phyloP scores from a whole-genome alignment of 2,888 invertebrate genomes.

The Drosophila niveifrons region DNA sequence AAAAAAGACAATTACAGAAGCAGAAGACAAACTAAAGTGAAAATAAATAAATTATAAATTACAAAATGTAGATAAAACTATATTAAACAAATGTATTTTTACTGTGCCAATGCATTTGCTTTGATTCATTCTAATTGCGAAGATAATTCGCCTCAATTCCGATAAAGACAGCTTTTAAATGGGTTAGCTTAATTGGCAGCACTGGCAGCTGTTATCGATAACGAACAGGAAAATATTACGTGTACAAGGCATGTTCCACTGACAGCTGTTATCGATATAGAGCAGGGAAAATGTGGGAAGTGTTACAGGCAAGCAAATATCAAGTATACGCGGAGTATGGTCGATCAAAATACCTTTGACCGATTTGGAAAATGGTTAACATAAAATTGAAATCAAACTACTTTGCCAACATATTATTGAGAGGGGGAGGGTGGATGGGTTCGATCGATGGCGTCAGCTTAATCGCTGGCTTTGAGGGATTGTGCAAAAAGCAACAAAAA shows the following conservation, averaged over 20 bases:
- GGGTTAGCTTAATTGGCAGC: background rate
- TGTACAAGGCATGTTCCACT: background rate
- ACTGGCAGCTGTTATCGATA: background rate
- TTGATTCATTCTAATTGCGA: too few relatives aligned
- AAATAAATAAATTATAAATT: too few relatives aligned
- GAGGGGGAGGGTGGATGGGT: conserved; percentile 3
- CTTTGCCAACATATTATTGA: background rate
- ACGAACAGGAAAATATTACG: background rate
- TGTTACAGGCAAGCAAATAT: too few relatives aligned
- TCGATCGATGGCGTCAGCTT: conserved; percentile 46
- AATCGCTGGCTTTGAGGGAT: conserved; percentile 56
- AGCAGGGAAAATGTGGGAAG: background rate
- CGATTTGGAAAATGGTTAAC: background rate
- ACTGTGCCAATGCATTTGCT: too few relatives aligned
- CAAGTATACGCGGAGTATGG: conserved; percentile 11
- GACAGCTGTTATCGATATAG: conserved; percentile 8
- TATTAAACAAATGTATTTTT: too few relatives aligned
- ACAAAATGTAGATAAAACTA: too few relatives aligned
- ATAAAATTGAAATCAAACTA: background rate
- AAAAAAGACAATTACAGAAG: too few relatives aligned
- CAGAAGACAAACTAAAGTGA: too few relatives aligned
- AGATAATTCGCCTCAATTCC: background rate
- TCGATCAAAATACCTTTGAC: conserved; percentile 1
- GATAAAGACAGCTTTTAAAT: too few relatives aligned
- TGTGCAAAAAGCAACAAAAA: conserved; percentile 47